Conservation (phyloP, 2,888 invertebrate genomes). For the Lathronympha strigana region DNA sequence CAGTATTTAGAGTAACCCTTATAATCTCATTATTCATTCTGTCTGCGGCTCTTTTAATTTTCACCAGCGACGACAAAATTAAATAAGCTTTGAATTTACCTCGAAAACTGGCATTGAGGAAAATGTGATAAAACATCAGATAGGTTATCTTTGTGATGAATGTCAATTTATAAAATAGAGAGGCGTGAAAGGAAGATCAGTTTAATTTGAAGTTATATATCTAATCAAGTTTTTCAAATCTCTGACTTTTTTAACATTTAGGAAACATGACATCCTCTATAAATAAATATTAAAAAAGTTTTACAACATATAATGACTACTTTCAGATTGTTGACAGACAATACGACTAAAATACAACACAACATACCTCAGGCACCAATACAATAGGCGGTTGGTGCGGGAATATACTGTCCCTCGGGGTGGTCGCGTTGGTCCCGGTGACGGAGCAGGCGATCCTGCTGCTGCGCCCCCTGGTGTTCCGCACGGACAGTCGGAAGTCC, state of each 20-base stretch:
- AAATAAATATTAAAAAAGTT: too few species aligned
- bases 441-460: conserved; percentile 91
- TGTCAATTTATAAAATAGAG: not conserved
- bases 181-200: not conserved
- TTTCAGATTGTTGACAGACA: too few species aligned
- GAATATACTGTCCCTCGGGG: conserved; percentile 92
- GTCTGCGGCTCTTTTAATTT: conserved; percentile 30
- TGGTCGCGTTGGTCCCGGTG: conserved; percentile 92
- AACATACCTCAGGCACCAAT: conserved; percentile 88
- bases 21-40: conserved; percentile 28
- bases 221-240: not conserved
- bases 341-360: too few species aligned
- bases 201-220: not conserved
- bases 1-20: conserved; percentile 1
- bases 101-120: conserved; percentile 27
- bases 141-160: not conserved
- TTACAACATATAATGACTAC: too few species aligned
- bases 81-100: conserved; percentile 29
- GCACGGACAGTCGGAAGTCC: conserved; percentile 89
- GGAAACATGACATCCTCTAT: too few species aligned
- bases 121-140: conserved; percentile 11
- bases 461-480: conserved; percentile 91
- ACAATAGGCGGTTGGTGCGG: conserved; percentile 91
- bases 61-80: conserved; percentile 23
- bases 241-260: too few species aligned